phyloP scores from a whole-genome alignment of 2,113 vertebrate species.

The Ginglymostoma cirratum region DNA sequence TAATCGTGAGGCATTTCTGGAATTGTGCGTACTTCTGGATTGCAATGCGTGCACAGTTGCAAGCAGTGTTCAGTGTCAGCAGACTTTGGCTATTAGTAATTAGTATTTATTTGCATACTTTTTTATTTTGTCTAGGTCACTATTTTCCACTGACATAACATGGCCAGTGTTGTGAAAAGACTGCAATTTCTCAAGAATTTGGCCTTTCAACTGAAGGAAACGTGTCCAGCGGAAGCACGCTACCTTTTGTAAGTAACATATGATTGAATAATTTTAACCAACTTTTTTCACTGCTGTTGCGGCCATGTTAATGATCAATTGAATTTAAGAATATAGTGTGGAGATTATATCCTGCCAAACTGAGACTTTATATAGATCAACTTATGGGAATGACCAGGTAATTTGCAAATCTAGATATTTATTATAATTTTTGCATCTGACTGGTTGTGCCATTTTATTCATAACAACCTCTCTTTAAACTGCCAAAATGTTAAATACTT shows the following conservation, averaged over 20 bases:
- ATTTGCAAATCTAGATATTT: neutral
- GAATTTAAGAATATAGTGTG: neutral
- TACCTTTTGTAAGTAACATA: constrained; percentile 53
- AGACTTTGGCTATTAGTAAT: neutral
- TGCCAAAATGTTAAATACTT: neutral
- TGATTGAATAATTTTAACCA: neutral
- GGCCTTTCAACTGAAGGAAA: constrained; percentile 42
- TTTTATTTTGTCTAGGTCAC: neutral
- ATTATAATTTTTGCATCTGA: neutral
- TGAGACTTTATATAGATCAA: neutral
- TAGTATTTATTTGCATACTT: neutral
- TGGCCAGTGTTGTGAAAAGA: constrained; percentile 3
- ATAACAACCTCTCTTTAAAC: neutral
- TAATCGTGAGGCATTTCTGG: no score
- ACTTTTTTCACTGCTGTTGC: neutral
- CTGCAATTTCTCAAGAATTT: constrained; percentile 46
- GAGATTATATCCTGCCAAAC: neutral
- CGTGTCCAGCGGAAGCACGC: constrained; percentile 55
- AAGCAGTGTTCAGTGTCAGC: no score
- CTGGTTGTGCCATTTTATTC: neutral
- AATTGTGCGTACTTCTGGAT: no score
- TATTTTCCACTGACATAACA: neutral
- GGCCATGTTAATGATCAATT: neutral
- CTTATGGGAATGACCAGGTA: neutral
- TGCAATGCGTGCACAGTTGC: no score